Evolutionary conservation across 2,797 vertebrate genomes (phyloP).

Genomic region (Malacoctenus gilli): DNA sequence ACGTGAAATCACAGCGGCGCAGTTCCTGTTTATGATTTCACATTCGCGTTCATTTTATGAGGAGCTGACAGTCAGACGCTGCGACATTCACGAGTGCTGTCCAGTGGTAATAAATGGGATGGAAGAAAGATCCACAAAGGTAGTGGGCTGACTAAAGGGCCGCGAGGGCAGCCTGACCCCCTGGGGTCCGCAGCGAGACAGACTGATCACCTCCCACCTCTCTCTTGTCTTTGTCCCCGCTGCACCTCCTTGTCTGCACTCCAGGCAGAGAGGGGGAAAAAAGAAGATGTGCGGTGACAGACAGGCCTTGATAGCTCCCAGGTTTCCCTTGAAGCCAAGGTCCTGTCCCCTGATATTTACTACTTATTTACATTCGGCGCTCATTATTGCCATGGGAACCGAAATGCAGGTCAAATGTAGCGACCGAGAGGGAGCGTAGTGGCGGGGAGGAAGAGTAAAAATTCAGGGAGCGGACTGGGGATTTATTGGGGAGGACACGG

Average conservation of each 20-base stretch:
- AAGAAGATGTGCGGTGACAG: slow-evolving; percentile 49
- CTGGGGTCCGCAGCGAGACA: slow-evolving; percentile 40
- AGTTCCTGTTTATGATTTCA: slow-evolving; percentile 6
- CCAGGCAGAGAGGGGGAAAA: slow-evolving; percentile 7
- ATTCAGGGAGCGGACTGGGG: neutral
- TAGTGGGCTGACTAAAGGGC: slow-evolving; percentile 11
- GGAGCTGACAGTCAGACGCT: neutral
- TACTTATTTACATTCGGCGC: slow-evolving; percentile 49
- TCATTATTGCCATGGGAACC: slow-evolving; percentile 41
- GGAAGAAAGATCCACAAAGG: slow-evolving; percentile 13
- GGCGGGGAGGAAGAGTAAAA: neutral
- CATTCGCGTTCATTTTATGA: slow-evolving; percentile 1
- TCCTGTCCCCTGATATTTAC: slow-evolving; percentile 48
- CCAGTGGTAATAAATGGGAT: slow-evolving; percentile 15
- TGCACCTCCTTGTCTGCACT: slow-evolving; percentile 32
- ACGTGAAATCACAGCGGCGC: slow-evolving; percentile 13
- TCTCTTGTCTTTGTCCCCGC: slow-evolving; percentile 65
- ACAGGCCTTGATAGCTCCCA: slow-evolving; percentile 40
- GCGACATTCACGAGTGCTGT: neutral
- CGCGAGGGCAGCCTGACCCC: slow-evolving; percentile 43
- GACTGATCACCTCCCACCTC: slow-evolving; percentile 46
- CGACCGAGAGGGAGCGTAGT: neutral
- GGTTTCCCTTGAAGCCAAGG: slow-evolving; percentile 32
- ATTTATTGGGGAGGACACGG: neutral
- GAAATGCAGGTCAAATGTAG: slow-evolving; percentile 3